Percentiles rank a stretch among this genome's conserved stretches.
phyloP scores from a whole-genome alignment of 53 echinoderm and acorn worm species.

The Stichopus horrens region DNA sequence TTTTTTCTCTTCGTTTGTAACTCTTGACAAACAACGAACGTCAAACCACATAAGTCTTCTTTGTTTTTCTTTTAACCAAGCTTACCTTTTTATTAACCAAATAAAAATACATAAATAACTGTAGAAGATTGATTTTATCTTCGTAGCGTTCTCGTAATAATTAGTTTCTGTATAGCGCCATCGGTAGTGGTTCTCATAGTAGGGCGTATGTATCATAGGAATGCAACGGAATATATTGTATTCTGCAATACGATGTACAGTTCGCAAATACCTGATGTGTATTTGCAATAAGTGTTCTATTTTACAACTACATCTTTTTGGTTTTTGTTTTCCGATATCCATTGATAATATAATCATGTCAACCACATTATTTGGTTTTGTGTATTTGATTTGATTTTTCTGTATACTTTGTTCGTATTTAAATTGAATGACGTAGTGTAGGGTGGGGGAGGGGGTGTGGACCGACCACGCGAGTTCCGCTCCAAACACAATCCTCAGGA shows the following conservation, averaged over 20 bases:
- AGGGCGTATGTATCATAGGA: slow-evolving; percentile 11
- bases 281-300: slow-evolving; percentile 43
- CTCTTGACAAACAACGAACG: no score
- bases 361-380: background rate
- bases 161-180: slow-evolving; percentile 12
- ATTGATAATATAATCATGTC: slow-evolving; percentile 42
- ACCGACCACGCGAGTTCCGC: no score
- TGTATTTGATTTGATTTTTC: background rate
- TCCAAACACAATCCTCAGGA: no score
- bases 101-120: background rate
- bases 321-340: slow-evolving; percentile 38
- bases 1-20: no score
- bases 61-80: no score
- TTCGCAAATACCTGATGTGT: background rate
- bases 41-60: no score
- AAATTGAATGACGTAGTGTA: no score
- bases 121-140: background rate
- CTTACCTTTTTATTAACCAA: no score
- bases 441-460: no score
- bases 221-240: slow-evolving; percentile 22
- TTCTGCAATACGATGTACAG: slow-evolving; percentile 36
- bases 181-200: background rate
- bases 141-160: slow-evolving; percentile 3
- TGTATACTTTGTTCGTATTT: background rate
- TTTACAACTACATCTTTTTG: slow-evolving; percentile 17